Percentiles rank a stretch among this genome's conserved stretches.
Conservation (phyloP, 2,797 vertebrate genomes). For the Catharus ustulatus region DNA sequence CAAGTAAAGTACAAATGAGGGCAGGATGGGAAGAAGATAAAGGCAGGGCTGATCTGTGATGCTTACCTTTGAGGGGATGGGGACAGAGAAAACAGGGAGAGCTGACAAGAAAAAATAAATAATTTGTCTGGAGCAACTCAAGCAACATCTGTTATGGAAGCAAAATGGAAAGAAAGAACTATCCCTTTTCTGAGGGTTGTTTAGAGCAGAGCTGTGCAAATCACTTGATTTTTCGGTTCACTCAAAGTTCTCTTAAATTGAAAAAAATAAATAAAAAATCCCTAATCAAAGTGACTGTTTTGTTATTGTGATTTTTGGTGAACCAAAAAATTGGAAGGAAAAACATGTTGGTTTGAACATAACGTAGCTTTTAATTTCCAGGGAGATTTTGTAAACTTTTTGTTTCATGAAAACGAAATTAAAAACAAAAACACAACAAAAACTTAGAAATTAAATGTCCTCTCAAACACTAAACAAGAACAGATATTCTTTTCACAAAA, state of each 20-base stretch:
- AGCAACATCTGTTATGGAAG: slow-evolving; percentile 41
- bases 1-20: neutral
- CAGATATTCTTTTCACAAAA: neutral
- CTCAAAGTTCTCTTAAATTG: slow-evolving; percentile 35
- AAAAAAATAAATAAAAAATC: neutral
- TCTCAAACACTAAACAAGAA: neutral
- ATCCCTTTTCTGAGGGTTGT: slow-evolving; percentile 25
- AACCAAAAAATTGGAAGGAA: slow-evolving; percentile 24
- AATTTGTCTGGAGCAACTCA: slow-evolving; percentile 8
- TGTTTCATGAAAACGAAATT: neutral
- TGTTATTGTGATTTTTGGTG: slow-evolving; percentile 40
- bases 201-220: slow-evolving; percentile 40
- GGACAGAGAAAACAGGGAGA: neutral
- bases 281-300: neutral
- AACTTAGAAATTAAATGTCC: neutral
- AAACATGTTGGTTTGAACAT: neutral
- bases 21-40: neutral
- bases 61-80: neutral
- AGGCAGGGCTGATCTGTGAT: neutral
- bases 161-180: slow-evolving; percentile 2
- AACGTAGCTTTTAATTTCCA: neutral
- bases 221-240: slow-evolving; percentile 52
- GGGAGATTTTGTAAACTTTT: neutral
- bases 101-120: neutral
- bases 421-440: neutral